Conservation (phyloP, 2,888 invertebrate genomes). For the Aphelenchoides bicaudatus region DNA sequence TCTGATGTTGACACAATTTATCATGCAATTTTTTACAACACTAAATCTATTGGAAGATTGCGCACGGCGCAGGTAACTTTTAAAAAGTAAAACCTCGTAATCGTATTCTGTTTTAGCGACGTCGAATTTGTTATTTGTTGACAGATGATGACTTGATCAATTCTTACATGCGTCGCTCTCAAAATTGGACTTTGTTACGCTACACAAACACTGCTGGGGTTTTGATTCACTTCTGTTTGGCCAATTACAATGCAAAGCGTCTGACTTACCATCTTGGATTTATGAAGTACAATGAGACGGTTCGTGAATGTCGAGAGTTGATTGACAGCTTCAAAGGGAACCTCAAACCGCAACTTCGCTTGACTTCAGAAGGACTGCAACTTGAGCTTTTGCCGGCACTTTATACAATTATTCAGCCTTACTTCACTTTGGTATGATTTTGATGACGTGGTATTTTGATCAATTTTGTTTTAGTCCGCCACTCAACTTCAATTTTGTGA, state of each 20-base stretch:
- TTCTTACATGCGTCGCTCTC: slow-evolving; percentile 11
- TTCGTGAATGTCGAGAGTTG: background rate
- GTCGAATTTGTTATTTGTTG: background rate
- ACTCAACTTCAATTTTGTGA: background rate
- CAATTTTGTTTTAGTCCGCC: slow-evolving; percentile 1
- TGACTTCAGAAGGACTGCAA: background rate
- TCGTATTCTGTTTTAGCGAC: background rate
- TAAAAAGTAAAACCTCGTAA: background rate
- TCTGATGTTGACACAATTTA: slow-evolving; percentile 21
- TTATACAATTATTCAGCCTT: background rate
- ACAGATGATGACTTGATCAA: background rate
- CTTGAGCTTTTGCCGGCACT: slow-evolving; percentile 4
- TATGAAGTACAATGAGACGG: slow-evolving; percentile 6
- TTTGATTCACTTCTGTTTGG: slow-evolving; percentile 9
- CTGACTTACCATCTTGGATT: slow-evolving; percentile 12
- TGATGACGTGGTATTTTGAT: background rate
- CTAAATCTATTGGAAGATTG: background rate
- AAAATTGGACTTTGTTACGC: slow-evolving; percentile 6
- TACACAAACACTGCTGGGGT: slow-evolving; percentile 7
- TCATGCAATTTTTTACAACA: slow-evolving; percentile 23
- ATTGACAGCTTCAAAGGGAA: background rate
- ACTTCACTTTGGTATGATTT: slow-evolving; percentile 1
- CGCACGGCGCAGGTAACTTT: slow-evolving; percentile 12
- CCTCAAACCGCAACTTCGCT: background rate
- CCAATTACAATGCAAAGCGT: background rate